Evolutionary conservation across 1,140 invertebrate species (phyloP).

Genomic region (Microplitis mediator): DNA sequence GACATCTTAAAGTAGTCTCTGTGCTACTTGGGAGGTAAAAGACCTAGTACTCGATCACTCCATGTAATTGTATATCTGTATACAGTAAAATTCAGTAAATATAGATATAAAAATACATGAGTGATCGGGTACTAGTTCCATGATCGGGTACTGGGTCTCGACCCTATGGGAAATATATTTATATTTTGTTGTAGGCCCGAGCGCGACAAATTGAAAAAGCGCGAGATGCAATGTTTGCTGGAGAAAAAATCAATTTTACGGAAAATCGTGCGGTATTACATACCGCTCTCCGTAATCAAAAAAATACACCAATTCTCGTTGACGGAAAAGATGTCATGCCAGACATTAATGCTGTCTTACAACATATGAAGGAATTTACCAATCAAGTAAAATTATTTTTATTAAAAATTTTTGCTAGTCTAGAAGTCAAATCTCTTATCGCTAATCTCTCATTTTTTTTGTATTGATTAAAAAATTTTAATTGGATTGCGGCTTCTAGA

Average conservation of each 20-base stretch:
- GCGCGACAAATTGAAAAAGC: conserved; percentile 83
- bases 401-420: background rate
- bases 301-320: conserved; percentile 78
- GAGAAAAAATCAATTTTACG: conserved; percentile 97
- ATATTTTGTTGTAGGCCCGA: conserved; percentile 68
- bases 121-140: no score
- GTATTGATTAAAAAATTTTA: no score
- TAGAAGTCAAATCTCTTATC: no score
- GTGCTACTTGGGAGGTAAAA: no score
- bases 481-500: no score
- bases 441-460: no score
- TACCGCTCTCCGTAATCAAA: conserved; percentile 88
- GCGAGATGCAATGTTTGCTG: conserved; percentile 91
- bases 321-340: conserved; percentile 94
- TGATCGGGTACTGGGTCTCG: no score
- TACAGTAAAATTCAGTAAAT: no score
- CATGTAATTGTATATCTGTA: no score
- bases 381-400: conserved; percentile 65
- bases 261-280: conserved; percentile 96
- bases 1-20: no score
- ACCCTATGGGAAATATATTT: background rate
- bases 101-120: no score
- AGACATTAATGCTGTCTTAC: conserved; percentile 88
- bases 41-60: no score
- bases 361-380: conserved; percentile 95